A percentile compares a stretch with the other conserved stretches of the same genome.
These are phyloP conservation scores for Drosophila niveifrons DNA, from an alignment of 2,888 invertebrate species.

Conservation along the genomic window DNA sequence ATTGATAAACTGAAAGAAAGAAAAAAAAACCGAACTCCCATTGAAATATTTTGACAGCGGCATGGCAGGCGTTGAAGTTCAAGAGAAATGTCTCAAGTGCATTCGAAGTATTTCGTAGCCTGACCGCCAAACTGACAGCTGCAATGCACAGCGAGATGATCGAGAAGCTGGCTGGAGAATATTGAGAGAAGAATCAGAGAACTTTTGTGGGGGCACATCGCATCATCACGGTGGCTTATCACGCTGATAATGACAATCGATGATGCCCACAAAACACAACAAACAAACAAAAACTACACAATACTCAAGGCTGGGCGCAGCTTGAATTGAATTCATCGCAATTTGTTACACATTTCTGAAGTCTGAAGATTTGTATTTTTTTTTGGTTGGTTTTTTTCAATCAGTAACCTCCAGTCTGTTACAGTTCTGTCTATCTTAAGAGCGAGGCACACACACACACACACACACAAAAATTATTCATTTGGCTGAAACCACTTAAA, in stretches of 20 bases:
- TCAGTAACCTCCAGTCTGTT: slow-evolving; percentile 34
- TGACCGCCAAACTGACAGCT: slow-evolving; percentile 72
- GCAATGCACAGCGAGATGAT: slow-evolving; percentile 37
- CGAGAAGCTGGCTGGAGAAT: neutral
- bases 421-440: slow-evolving; percentile 38
- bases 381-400: slow-evolving; percentile 29
- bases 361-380: slow-evolving; percentile 40
- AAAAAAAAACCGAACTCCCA: slow-evolving; percentile 44
- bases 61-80: slow-evolving; percentile 80
- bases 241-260: slow-evolving; percentile 69
- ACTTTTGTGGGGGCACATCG: slow-evolving; percentile 20
- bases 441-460: slow-evolving; percentile 4
- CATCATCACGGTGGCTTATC: slow-evolving; percentile 56
- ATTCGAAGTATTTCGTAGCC: slow-evolving; percentile 72
- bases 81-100: slow-evolving; percentile 81
- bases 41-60: slow-evolving; percentile 80
- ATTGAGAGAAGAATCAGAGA: slow-evolving; percentile 5
- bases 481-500: slow-evolving; percentile 58
- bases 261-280: slow-evolving; percentile 16
- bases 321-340: slow-evolving; percentile 46
- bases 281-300: neutral
- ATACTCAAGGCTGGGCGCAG: slow-evolving; percentile 45
- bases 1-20: slow-evolving; percentile 44
- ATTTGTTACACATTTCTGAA: slow-evolving; percentile 73
- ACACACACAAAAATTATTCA: slow-evolving; percentile 16